These are phyloP conservation scores for Prunella himalayana DNA, from an alignment of 2,113 vertebrate species.

Conservation along the genomic window DNA sequence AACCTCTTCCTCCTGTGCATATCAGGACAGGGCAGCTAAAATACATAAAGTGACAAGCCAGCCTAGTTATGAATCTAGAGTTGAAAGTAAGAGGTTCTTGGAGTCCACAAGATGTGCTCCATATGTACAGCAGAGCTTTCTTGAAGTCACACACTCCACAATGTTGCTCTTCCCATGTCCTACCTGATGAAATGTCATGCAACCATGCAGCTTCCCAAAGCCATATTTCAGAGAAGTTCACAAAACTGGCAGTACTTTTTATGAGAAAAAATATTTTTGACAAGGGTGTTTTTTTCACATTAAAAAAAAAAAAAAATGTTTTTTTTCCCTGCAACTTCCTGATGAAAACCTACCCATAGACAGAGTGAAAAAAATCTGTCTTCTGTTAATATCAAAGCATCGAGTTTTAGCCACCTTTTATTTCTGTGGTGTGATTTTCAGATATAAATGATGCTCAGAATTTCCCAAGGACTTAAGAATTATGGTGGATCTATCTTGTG, in stretches of 20 bases:
- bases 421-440: neutral
- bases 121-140: neutral
- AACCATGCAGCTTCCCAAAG: neutral
- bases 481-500: neutral
- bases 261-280: neutral
- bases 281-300: accelerated
- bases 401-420: neutral
- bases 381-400: neutral
- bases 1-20: neutral
- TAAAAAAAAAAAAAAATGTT: neutral
- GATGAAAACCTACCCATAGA: neutral
- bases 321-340: neutral
- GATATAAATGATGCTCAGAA: neutral
- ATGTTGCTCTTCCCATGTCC: neutral
- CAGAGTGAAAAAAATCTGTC: neutral
- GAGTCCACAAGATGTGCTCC: neutral
- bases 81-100: neutral
- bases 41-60: neutral
- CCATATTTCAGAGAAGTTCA: neutral
- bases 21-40: neutral
- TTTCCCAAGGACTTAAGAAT: neutral
- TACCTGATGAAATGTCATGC: neutral
- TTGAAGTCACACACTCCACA: neutral
- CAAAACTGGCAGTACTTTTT: neutral
- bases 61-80: neutral